Evolutionary conservation across 2,113 vertebrate species (phyloP), one percentile per base, ranked within the genome.

Genomic region (Siniperca knerii): DNA sequence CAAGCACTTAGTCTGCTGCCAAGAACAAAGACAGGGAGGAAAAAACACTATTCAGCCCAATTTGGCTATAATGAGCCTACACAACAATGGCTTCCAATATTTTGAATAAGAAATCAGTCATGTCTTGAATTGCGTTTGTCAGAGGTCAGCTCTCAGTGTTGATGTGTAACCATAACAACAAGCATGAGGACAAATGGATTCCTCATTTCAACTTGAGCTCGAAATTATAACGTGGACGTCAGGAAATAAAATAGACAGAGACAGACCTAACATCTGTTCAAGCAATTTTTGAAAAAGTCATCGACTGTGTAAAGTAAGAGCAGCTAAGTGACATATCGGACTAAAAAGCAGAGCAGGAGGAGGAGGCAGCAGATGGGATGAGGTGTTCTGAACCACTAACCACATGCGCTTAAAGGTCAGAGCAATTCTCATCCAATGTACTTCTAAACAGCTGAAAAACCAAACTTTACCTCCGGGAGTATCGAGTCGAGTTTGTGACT

Each of bases 1-100:
- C 83, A 84, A 90, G 87, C 90, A 94, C 90, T 94, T 93, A 95
- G 84, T 82, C 79, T 9, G 61, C 90, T 92, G 92, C 90, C 87
- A 93, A 92, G 87, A 93, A 93, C 91, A 95, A 93, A 92, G 87
- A 93, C 35, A 35, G 71, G 68, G 78, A 85, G 76, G 87, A 35
- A 86, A 66, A 76, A 81, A 78, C 75, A 89, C 77, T 71, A 81
- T 85, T 92, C 91, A 77, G 85, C 76, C 84, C 86, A 87, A 87
- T 92, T 90, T 86, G 77, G 79, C 70, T 68, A 82, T 82, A 83
- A 86, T 85, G 79, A 89, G 84, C 81, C 76, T 80, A 68, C 75
- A 89, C 79, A 91, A 90, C 89, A 91, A 91, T 83, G 82, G 29
- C 80, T 89, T 92, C 87, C 89, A 91, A 89, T 90, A 90, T 92